Conservation (phyloP, 2,113 vertebrate genomes). For the Chaenocephalus aceratus region DNA sequence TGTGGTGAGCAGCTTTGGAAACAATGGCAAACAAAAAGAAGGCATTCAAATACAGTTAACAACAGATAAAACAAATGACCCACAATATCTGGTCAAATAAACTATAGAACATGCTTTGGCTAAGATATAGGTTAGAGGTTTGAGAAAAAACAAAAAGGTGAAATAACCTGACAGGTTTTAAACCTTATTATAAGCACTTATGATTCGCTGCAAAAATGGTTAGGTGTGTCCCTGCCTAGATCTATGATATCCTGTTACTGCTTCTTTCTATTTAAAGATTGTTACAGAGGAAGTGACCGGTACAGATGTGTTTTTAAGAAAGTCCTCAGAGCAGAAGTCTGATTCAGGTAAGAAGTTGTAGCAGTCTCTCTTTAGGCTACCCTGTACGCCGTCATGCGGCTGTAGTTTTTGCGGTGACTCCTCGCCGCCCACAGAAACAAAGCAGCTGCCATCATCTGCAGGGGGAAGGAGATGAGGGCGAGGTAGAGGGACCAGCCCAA, state of each 20-base stretch:
- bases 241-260: not conserved
- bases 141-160: constrained; percentile 6
- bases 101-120: constrained; percentile 26
- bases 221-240: constrained; percentile 9
- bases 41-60: constrained; percentile 41
- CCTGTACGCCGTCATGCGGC: constrained; percentile 91
- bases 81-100: constrained; percentile 9
- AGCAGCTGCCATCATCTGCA: constrained; percentile 96
- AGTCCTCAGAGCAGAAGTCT: not conserved
- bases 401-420: constrained; percentile 93
- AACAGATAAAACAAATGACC: constrained; percentile 27
- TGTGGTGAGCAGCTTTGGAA: constrained; percentile 70
- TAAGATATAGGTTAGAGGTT: constrained; percentile 13
- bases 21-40: constrained; percentile 63
- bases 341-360: not conserved
- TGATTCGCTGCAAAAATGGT: constrained; percentile 33
- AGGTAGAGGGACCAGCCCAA: constrained; percentile 97
- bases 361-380: constrained; percentile 81
- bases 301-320: not conserved
- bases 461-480: constrained; percentile 93
- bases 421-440: constrained; percentile 96
- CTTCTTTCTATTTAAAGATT: not conserved
- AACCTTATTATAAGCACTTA: constrained; percentile 36
- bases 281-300: constrained; percentile 4
- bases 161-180: constrained; percentile 18